phyloP scores from a whole-genome alignment of 2,797 vertebrate genomes.

The Discoglossus pictus region DNA sequence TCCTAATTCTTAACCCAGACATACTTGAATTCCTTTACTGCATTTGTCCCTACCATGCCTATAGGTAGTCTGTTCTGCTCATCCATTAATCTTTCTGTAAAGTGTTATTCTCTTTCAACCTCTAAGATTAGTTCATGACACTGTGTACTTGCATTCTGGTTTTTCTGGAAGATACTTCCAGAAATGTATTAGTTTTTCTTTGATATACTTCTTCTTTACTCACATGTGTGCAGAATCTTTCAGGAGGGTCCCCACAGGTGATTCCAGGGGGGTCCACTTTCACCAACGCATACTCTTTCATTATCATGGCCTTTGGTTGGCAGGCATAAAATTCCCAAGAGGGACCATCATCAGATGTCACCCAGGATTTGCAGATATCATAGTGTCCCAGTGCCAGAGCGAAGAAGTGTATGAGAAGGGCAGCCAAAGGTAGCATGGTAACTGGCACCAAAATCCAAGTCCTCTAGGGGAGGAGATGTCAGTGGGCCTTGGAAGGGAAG shows the following conservation, averaged over 20 bases:
- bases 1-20: too few relatives aligned
- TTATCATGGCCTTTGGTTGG: slow-evolving; percentile 84
- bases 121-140: too few relatives aligned
- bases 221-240: slow-evolving; percentile 98
- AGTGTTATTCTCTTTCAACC: too few relatives aligned
- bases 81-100: too few relatives aligned
- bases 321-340: slow-evolving; percentile 97
- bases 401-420: slow-evolving; percentile 76
- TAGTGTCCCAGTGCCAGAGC: slow-evolving; percentile 85
- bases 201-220: too few relatives aligned
- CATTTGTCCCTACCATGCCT: too few relatives aligned
- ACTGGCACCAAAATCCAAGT: slow-evolving; percentile 52
- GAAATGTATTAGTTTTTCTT: too few relatives aligned
- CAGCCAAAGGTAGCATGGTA: slow-evolving; percentile 84
- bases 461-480: slow-evolving; percentile 53
- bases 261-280: slow-evolving; percentile 91
- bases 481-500: slow-evolving; percentile 67
- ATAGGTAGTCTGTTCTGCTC: too few relatives aligned
- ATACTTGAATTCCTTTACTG: too few relatives aligned
- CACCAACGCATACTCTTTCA: slow-evolving; percentile 91
- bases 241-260: slow-evolving; percentile 91
- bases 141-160: too few relatives aligned
- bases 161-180: too few relatives aligned
- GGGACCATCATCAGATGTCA: slow-evolving; percentile 92
- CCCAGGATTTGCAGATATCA: slow-evolving; percentile 95